Evolutionary conservation across 1,140 invertebrate species (phyloP), one percentile per base, ranked within the genome.

Genomic region (Penaeus vannamei): DNA sequence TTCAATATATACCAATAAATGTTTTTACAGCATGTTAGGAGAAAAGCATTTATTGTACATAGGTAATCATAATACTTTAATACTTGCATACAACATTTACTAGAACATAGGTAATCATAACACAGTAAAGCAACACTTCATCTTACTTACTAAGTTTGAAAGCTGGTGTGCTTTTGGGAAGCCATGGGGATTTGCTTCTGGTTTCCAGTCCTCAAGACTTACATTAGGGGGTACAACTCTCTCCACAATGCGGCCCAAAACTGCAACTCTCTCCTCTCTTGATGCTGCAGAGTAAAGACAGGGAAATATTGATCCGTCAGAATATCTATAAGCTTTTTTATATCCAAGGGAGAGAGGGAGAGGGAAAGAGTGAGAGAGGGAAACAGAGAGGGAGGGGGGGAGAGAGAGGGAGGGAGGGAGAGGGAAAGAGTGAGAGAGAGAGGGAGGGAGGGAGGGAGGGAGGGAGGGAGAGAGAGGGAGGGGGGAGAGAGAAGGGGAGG

Each of bases 231-330:
- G 77, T 29, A 82, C 77, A 29, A 42, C 26, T 32, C 86, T 79
- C 60, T 80, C 86, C n/a, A 87, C 86, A 32, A 87, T 87, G 46
- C 59, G 32, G 1, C 79, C 79, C 32, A 87, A 59, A 10, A 87
- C 86, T 46, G 77, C 86, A 22, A 62, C 60, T 22, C 77, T 62
- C 22, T 66, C 17, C 10, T 32, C 64, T 29, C 17, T 80, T 86
- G 85, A 86, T 19, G 77, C 85, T 86, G 59, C 20, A 42, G 60
- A 82, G 4, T 17, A 32, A 53, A 8, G 2, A 12, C 29, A 60
- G 14, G 22, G 26, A 23, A 26, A 10, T 23, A 60, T 10, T 12
- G 62, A 46, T 42, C 61, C 8, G 7, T 20, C 53, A 60, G 5
- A 32, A 22, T 19, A 83, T 8, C n/a, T 32, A n/a, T 20, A 23